Evolutionary conservation across 2,888 invertebrate genomes (phyloP), one percentile per base, ranked within the genome.

Genomic region (Acrobeloides nanus): DNA sequence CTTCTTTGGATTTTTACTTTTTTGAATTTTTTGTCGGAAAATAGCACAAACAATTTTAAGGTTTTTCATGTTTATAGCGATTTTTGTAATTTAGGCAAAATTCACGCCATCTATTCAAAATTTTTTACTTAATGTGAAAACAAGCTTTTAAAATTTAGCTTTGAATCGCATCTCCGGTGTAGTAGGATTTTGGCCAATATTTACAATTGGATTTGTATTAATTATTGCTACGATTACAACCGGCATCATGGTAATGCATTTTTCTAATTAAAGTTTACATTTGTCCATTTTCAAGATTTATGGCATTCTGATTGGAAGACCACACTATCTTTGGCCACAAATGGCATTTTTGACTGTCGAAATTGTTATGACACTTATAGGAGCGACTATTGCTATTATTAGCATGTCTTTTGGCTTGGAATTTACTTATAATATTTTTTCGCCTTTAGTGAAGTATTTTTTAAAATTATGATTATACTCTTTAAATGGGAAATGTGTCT

Each of bases 381-480:
- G 63, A 17, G 67, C 71, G 1, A 48, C 56, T 2, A 48, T 64
- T 29, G 56, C 72, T 1, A 63, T 71, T 29, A 48, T 61, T 7
- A 62, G 57, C 24, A 71, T 71, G 71, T 66, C 66, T 3, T 44
- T 62, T 38, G 71, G 71, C 18, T 62, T 67, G 23, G 63, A 67
- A 18, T 51, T 55, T 42, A 69, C 71, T 4, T 53, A 64, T 18
- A 38, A 41, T 12, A 48, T 66, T 12, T 71, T 70, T 47, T 55
- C 63, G 21, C 47, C 56, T 21, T 53, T 65, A 44, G 45, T 64
- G 44, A 67, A 53, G 64, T 64, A 20, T 49, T 18, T 44, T 24
- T 21, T 55, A 4, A 7, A 2, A 12, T 33, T 20, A 29, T 21
- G 17, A 17, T n/a, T 21, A 43, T 53, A 7, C 25, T 18, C 23